These are phyloP conservation scores for Puffinus mauretanicus DNA, from an alignment of 2,113 vertebrate genomes.

Conservation along the genomic window DNA sequence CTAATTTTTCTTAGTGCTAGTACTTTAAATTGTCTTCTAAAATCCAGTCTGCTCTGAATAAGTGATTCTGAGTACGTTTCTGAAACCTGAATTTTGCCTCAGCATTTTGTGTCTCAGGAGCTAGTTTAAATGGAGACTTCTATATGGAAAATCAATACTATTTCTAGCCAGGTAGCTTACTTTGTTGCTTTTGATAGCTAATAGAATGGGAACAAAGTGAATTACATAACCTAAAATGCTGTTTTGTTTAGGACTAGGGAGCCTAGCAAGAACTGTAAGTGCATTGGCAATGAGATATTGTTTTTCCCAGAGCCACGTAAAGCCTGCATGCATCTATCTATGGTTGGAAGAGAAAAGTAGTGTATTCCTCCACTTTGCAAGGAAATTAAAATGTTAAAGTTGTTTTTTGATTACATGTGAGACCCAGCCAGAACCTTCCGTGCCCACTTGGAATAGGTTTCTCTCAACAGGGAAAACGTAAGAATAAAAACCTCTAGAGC, in stretches of 20 bases:
- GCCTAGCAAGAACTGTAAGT: not conserved
- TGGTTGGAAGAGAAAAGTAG: not conserved
- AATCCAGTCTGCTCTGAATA: not conserved
- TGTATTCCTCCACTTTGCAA: not conserved
- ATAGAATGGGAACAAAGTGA: not conserved
- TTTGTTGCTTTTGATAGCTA: not conserved
- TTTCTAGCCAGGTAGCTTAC: not conserved
- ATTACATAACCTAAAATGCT: not conserved
- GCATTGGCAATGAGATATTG: not conserved
- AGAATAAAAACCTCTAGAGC: not conserved
- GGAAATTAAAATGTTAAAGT: not conserved
- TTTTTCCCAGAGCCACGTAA: not conserved
- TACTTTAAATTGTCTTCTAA: not conserved
- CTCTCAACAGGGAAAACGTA: not conserved
- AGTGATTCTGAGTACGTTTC: not conserved
- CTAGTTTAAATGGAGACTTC: not conserved
- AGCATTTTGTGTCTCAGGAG: not conserved
- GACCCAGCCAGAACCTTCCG: not conserved
- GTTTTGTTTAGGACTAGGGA: not conserved
- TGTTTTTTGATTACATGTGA: not conserved
- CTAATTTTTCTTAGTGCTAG: not conserved
- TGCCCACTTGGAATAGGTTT: not conserved
- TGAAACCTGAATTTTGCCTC: not conserved
- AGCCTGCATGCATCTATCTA: not conserved
- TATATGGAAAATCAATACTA: not conserved